Conservation (phyloP, 2,888 invertebrate genomes). For the Kryphioiulus occultus region DNA sequence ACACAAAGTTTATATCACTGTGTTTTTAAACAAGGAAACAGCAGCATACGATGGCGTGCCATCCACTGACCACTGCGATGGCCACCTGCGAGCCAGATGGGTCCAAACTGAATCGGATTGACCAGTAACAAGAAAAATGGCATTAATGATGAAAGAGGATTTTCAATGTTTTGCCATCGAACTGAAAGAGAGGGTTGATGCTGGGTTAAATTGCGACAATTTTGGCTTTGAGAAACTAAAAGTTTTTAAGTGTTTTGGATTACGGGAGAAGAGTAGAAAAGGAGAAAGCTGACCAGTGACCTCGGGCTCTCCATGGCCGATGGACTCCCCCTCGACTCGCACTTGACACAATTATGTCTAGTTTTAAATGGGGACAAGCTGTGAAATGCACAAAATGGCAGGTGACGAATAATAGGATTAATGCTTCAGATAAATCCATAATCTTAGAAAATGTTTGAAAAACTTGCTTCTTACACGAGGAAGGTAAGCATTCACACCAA, state of each 20-base stretch:
- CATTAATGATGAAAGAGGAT: background rate
- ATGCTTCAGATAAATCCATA: background rate
- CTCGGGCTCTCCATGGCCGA: background rate
- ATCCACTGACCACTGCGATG: background rate
- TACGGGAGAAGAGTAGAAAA: background rate
- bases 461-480: background rate
- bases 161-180: too few species aligned
- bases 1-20: too few species aligned
- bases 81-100: slow-evolving; percentile 12
- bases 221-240: background rate
- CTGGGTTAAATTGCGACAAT: background rate
- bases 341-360: slow-evolving; percentile 6
- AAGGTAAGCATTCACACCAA: too few species aligned
- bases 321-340: background rate
- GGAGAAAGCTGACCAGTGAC: background rate
- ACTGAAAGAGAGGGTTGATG: too few species aligned
- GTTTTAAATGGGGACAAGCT: background rate
- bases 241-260: slow-evolving; percentile 12
- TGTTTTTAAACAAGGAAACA: too few species aligned
- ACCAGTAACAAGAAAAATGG: background rate
- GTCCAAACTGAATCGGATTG: background rate
- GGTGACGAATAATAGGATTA: slow-evolving; percentile 23
- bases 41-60: too few species aligned
- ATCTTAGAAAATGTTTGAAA: background rate
- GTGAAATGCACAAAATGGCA: background rate